Conservation (phyloP, 2,797 vertebrate species). For the Mionectes olivaceus region DNA sequence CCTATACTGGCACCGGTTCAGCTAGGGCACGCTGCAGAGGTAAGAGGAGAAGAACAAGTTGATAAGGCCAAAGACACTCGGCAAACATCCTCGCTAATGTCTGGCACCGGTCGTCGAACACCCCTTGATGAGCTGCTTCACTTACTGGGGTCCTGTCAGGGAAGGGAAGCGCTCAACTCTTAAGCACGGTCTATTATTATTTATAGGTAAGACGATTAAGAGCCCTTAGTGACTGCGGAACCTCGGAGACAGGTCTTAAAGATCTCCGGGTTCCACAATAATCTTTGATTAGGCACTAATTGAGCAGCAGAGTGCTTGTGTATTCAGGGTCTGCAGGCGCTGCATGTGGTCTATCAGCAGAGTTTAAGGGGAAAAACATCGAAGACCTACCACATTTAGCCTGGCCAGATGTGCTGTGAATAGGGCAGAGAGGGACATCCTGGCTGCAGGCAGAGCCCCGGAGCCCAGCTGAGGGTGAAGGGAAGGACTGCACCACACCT, state of each 20-base stretch:
- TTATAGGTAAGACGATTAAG: slow-evolving; percentile 65
- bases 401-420: not conserved
- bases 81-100: not conserved
- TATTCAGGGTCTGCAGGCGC: not conserved
- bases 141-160: not conserved
- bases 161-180: slow-evolving; percentile 36
- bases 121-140: not conserved
- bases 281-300: slow-evolving; percentile 63
- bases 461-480: not conserved
- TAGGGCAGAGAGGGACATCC: not conserved
- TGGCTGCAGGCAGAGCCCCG: not conserved
- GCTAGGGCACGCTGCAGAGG: not conserved
- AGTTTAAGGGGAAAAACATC: not conserved
- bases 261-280: slow-evolving; percentile 33
- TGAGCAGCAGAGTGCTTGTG: slow-evolving; percentile 22
- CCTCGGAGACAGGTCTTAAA: slow-evolving; percentile 51
- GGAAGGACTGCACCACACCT: not conserved
- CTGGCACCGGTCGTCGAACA: fast-evolving
- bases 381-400: not conserved
- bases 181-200: slow-evolving; percentile 58
- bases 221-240: slow-evolving; percentile 45
- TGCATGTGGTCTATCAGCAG: not conserved
- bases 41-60: not conserved
- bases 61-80: not conserved
- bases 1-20: not conserved